Evolutionary conservation across 1,140 invertebrate genomes (phyloP), one percentile per base, ranked within the genome.

Genomic region (Macrotrachela quadricornifera): DNA sequence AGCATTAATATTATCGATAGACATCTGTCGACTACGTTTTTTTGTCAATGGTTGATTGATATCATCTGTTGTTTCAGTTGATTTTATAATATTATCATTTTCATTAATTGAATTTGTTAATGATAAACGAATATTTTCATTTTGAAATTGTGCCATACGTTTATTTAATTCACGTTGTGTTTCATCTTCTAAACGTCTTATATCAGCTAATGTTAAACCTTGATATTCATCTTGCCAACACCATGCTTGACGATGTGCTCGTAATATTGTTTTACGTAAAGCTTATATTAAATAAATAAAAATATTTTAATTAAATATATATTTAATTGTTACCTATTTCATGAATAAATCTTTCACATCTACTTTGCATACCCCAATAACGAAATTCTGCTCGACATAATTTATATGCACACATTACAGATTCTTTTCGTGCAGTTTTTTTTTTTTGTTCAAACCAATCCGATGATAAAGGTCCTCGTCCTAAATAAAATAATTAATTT

Each of bases 321-420:
- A n/a, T n/a, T n/a, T n/a, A n/a, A n/a, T n/a, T n/a, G n/a, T n/a
- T n/a, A n/a, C 69, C 69, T 80, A 61, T 46, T 43, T 97, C 91
- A 71, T 96, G 88, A 63, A 99, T 97, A 67, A 95, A 99, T 66
- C 88, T 86, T 73, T 99, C 94, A 58, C 95, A 77, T 72, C 96
- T 96, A 21, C 84, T 91, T 73, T 99, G 92, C 86, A 97, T 94
- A 46, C 92, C 92, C 94, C 94, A 99, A 70, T 96, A 97, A 49
- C 85, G 79, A 68, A 99, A 97, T 70, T 99, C 90, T 6, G 99
- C 90, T 62, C 80, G 78, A 66, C 91, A 99, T 42, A 99, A 74
- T 74, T 99, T 99, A 68, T 99, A 99, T 39, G 92, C 91, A 70
- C 91, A 96, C 92, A 99, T 99, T 21, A 90, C 80, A 43, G 50